Conservation (phyloP, 2,797 vertebrate genomes). For the Heliangelus exortis region DNA sequence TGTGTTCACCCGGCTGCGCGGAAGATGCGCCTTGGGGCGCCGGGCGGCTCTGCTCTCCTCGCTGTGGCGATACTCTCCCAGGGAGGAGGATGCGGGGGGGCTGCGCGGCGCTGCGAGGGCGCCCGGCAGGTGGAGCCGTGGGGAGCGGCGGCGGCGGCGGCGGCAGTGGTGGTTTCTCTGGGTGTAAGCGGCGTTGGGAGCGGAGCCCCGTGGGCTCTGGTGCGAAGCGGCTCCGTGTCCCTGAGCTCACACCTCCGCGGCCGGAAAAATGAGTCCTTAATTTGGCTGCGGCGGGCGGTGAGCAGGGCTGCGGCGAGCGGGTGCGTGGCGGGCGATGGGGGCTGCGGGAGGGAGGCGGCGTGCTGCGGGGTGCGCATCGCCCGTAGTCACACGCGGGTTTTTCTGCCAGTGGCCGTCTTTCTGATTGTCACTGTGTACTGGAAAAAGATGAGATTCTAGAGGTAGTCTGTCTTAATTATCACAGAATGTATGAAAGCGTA, state of each 20-base stretch:
- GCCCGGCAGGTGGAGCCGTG: slow-evolving; percentile 52
- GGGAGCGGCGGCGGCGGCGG: not conserved
- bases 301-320: not conserved
- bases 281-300: not conserved
- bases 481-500: not conserved
- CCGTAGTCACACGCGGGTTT: rapidly evolving
- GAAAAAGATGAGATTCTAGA: not conserved
- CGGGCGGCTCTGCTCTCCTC: not conserved
- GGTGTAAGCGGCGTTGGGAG: rapidly evolving
- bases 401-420: not conserved
- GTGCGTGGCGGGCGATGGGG: not conserved
- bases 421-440: not conserved
- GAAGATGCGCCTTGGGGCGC: not conserved
- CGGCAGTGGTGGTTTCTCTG: rapidly evolving
- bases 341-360: not conserved
- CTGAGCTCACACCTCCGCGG: not conserved
- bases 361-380: rapidly evolving
- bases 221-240: not conserved
- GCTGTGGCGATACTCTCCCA: not conserved
- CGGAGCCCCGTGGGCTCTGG: not conserved
- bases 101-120: not conserved
- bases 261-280: rapidly evolving
- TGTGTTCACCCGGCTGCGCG: not conserved
- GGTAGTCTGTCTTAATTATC: slow-evolving; percentile 11
- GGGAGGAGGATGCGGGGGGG: not conserved